A percentile compares a stretch with the other conserved stretches of the same genome.
phyloP scores from a whole-genome alignment of 1,140 invertebrate genomes.

The Mesaphorura yosii region DNA sequence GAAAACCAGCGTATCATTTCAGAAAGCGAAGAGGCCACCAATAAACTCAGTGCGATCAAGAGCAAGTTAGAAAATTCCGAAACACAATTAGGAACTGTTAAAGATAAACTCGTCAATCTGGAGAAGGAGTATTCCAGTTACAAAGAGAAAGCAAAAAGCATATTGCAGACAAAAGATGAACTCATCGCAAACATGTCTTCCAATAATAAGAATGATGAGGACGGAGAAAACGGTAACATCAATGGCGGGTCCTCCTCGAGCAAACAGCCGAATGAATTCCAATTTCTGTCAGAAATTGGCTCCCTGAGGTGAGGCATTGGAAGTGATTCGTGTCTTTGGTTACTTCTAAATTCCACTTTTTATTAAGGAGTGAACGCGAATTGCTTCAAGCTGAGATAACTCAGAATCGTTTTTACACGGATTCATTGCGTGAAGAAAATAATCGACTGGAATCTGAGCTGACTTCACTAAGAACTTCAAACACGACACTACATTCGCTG shows the following conservation, averaged over 20 bases:
- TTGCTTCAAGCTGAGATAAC: slow-evolving; percentile 25
- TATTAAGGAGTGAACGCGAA: slow-evolving; percentile 26
- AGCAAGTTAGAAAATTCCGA: slow-evolving; percentile 1
- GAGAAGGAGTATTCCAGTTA: slow-evolving; percentile 24
- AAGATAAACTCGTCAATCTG: slow-evolving; percentile 8
- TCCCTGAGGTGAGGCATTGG: slow-evolving; percentile 15
- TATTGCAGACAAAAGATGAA: slow-evolving; percentile 28
- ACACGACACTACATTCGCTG: slow-evolving; percentile 3
- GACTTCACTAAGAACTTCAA: slow-evolving; percentile 1
- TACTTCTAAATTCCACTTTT: background rate
- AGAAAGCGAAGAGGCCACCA: slow-evolving; percentile 6
- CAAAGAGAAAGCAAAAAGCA: slow-evolving; percentile 29
- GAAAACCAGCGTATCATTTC: slow-evolving; percentile 18
- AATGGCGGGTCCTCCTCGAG: background rate
- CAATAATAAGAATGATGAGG: slow-evolving; percentile 5
- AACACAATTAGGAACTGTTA: slow-evolving; percentile 14
- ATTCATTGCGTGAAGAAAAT: slow-evolving; percentile 19
- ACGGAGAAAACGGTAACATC: background rate
- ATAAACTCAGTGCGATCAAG: background rate
- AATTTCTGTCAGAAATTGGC: slow-evolving; percentile 16
- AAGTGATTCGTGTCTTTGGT: background rate
- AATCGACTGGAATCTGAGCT: slow-evolving; percentile 22
- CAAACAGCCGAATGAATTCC: slow-evolving; percentile 6
- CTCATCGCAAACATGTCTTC: slow-evolving; percentile 21
- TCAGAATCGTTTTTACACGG: slow-evolving; percentile 15